phyloP scores from a whole-genome alignment of 2,888 invertebrate species.

The Fragum sueziense region DNA sequence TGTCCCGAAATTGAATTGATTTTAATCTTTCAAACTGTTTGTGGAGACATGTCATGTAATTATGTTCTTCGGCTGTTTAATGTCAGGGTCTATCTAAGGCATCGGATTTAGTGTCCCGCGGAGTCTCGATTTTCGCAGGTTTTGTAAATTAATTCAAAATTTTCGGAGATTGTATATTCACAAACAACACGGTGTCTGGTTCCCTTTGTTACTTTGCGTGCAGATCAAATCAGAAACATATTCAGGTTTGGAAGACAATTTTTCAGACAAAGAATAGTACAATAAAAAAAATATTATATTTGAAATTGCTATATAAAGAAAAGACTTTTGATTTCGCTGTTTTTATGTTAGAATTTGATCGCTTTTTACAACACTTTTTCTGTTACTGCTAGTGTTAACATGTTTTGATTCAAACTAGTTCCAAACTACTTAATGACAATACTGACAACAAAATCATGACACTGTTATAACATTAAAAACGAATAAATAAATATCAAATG shows the following conservation, averaged over 20 bases:
- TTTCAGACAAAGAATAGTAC: too few relatives aligned
- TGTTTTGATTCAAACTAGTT: too few relatives aligned
- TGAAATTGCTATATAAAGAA: too few relatives aligned
- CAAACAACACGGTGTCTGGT: neutral
- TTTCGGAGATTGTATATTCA: neutral
- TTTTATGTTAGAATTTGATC: too few relatives aligned
- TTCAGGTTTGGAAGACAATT: neutral
- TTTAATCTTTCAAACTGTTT: slow-evolving; percentile 12
- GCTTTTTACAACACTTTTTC: too few relatives aligned
- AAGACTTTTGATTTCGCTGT: too few relatives aligned
- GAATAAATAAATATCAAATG: too few relatives aligned
- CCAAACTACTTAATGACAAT: too few relatives aligned
- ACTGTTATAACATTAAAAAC: too few relatives aligned
- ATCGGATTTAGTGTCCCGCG: neutral
- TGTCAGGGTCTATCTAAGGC: slow-evolving; percentile 4
- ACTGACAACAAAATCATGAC: too few relatives aligned
- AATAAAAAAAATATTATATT: too few relatives aligned
- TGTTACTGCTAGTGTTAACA: too few relatives aligned
- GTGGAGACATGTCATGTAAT: slow-evolving; percentile 18
- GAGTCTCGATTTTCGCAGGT: neutral
- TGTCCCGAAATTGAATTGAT: slow-evolving; percentile 12
- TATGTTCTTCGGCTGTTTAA: slow-evolving; percentile 6
- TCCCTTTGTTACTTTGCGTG: neutral
- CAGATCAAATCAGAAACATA: neutral
- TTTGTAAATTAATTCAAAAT: neutral